Evolutionary conservation across 2,797 vertebrate species (phyloP).

Genomic region (Gambusia yucatana): DNA sequence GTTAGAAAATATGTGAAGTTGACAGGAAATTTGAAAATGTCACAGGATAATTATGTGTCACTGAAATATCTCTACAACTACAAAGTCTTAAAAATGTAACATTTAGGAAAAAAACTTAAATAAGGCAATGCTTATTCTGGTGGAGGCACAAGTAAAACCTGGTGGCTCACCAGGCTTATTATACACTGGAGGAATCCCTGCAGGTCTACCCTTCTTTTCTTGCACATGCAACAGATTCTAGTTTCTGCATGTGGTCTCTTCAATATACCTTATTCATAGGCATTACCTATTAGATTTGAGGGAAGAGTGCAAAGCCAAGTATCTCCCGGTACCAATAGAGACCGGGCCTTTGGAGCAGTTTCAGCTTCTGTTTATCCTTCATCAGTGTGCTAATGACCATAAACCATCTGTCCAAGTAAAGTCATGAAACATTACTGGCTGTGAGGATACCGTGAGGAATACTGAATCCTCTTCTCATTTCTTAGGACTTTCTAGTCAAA

Average conservation of each 20-base stretch:
- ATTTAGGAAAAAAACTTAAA: too few relatives aligned
- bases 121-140: too few relatives aligned
- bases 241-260: background rate
- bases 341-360: slow-evolving; percentile 21
- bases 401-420: slow-evolving; percentile 30
- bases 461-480: slow-evolving; percentile 3
- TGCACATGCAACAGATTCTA: background rate
- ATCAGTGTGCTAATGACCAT: slow-evolving; percentile 24
- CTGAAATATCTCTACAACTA: too few relatives aligned
- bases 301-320: slow-evolving; percentile 27
- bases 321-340: slow-evolving; percentile 26
- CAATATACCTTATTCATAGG: slow-evolving; percentile 11
- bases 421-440: slow-evolving; percentile 30
- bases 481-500: too few relatives aligned
- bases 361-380: slow-evolving; percentile 9
- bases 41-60: too few relatives aligned
- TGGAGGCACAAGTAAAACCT: too few relatives aligned
- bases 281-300: slow-evolving; percentile 7
- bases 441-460: background rate
- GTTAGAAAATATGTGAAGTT: too few relatives aligned
- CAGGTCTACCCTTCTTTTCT: background rate
- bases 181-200: too few relatives aligned
- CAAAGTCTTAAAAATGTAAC: too few relatives aligned
- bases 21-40: too few relatives aligned
- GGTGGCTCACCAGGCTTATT: too few relatives aligned